A percentile compares a stretch with the other conserved stretches of the same genome.
Evolutionary conservation across 1,140 invertebrate genomes (phyloP).

Genomic region (Cyclargus thomasi): DNA sequence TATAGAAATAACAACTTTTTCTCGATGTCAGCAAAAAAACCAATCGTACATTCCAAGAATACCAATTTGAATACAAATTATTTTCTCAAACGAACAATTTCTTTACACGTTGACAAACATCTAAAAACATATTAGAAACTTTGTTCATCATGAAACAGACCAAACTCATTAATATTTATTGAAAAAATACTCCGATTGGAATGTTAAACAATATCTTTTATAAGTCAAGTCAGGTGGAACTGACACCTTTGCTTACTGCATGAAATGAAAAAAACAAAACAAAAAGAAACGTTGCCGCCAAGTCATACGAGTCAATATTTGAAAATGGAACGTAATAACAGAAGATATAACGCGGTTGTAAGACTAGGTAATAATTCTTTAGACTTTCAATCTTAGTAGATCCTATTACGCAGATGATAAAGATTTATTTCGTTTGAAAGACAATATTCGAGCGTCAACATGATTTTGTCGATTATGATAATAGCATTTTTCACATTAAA

Average conservation of each 20-base stretch:
- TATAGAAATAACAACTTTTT: neutral
- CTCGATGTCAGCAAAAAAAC: neutral
- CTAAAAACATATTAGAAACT: slow-evolving; percentile 38
- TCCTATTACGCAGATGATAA: neutral
- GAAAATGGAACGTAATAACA: slow-evolving; percentile 16
- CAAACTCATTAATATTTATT: slow-evolving; percentile 71
- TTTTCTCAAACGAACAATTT: slow-evolving; percentile 15
- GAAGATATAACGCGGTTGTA: slow-evolving; percentile 22
- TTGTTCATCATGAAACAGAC: slow-evolving; percentile 61
- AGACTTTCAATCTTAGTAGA: neutral
- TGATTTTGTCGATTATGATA: slow-evolving; percentile 49
- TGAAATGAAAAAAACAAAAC: slow-evolving; percentile 18
- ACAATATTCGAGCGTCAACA: neutral
- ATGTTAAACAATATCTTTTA: slow-evolving; percentile 68
- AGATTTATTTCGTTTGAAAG: neutral
- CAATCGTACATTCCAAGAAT: neutral
- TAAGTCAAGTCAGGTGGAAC: slow-evolving; percentile 57
- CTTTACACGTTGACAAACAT: neutral
- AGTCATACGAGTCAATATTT: slow-evolving; percentile 18
- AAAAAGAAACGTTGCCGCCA: slow-evolving; percentile 27
- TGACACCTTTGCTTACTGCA: neutral
- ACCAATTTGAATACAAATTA: slow-evolving; percentile 7
- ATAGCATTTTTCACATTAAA: slow-evolving; percentile 73
- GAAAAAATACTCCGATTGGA: slow-evolving; percentile 58
- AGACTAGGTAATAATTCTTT: slow-evolving; percentile 19